Evolutionary conservation across 2,797 vertebrate species (phyloP).

Genomic region (Chelmon rostratus): DNA sequence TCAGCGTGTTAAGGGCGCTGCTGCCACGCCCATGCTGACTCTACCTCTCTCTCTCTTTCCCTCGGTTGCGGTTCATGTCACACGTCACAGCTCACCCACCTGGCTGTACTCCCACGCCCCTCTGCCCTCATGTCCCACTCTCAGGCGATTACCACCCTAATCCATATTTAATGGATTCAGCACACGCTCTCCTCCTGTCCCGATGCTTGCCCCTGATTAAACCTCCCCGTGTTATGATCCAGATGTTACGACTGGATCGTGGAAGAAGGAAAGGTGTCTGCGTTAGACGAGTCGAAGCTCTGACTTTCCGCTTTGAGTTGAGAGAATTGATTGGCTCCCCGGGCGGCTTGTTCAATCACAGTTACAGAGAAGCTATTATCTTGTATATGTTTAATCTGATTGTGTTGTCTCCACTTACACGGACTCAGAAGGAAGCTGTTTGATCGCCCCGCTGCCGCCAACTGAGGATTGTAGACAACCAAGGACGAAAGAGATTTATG

Average conservation of each 20-base stretch:
- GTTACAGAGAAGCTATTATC: slow-evolving; percentile 72
- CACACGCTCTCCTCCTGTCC: slow-evolving; percentile 59
- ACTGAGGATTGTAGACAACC: slow-evolving; percentile 29
- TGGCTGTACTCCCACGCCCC: slow-evolving; percentile 54
- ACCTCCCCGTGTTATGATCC: slow-evolving; percentile 66
- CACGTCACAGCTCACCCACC: slow-evolving; percentile 48
- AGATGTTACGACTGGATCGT: slow-evolving; percentile 67
- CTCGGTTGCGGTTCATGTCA: slow-evolving; percentile 42
- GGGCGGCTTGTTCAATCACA: slow-evolving; percentile 62
- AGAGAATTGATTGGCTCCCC: slow-evolving; percentile 64
- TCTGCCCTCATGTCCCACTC: slow-evolving; percentile 68
- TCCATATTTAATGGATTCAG: slow-evolving; percentile 82
- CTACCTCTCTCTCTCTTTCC: background rate
- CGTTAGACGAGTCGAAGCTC: slow-evolving; percentile 1
- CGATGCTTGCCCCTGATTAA: slow-evolving; percentile 74
- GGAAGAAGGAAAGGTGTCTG: slow-evolving; percentile 45
- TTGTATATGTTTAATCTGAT: slow-evolving; percentile 59
- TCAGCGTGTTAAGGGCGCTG: slow-evolving; percentile 18
- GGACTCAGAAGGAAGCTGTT: slow-evolving; percentile 30
- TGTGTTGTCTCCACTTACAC: slow-evolving; percentile 48
- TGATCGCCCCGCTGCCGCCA: slow-evolving; percentile 29
- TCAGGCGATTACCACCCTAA: slow-evolving; percentile 80
- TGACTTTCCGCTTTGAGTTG: slow-evolving; percentile 43
- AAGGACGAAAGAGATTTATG: slow-evolving; percentile 2
- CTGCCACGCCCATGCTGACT: slow-evolving; percentile 24